phyloP scores from a whole-genome alignment of 1,140 invertebrate species.

The Tenebrio molitor region DNA sequence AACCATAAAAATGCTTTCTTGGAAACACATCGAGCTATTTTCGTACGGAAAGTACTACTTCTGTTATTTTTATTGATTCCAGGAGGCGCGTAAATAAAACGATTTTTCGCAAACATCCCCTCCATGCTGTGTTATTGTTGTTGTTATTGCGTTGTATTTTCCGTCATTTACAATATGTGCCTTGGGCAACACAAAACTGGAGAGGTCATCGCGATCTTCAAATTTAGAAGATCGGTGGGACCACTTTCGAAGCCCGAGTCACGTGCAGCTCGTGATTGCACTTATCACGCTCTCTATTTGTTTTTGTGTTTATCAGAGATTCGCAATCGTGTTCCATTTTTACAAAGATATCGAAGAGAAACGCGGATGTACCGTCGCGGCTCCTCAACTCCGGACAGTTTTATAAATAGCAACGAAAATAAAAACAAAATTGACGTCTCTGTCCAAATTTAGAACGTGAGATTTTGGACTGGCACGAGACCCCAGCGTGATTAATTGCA shows the following conservation, averaged over 20 bases:
- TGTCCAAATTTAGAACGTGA: background rate
- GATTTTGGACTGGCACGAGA: background rate
- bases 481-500: background rate
- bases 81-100: too few species aligned
- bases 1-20: too few species aligned
- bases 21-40: background rate
- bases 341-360: too few species aligned
- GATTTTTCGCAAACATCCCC: too few species aligned
- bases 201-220: too few species aligned
- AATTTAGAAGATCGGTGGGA: background rate
- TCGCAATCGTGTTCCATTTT: background rate
- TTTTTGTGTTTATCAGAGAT: background rate
- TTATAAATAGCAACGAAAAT: background rate
- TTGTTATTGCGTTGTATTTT: too few species aligned
- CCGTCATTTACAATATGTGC: too few species aligned
- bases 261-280: background rate
- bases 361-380: too few species aligned
- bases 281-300: background rate
- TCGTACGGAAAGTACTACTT: too few species aligned
- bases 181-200: too few species aligned
- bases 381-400: background rate
- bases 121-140: too few species aligned
- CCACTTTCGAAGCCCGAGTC: background rate
- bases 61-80: too few species aligned
- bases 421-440: background rate